Evolutionary conservation across 2,113 vertebrate species (phyloP).

Genomic region (Tretioscincus oriximinensis): DNA sequence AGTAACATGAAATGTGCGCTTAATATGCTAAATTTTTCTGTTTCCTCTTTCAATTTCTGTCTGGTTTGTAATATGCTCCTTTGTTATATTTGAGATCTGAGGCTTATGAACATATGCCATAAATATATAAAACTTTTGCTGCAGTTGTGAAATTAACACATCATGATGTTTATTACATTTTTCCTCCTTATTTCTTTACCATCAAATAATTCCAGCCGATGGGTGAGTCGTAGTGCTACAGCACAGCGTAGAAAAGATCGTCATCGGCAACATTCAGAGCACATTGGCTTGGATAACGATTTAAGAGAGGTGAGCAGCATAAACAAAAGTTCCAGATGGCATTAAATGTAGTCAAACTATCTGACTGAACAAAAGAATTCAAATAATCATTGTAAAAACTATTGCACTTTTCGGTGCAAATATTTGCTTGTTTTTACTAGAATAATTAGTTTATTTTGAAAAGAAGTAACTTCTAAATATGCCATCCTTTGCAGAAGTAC

Average conservation of each 20-base stretch:
- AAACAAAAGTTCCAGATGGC: too few relatives aligned
- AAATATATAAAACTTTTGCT: accelerated
- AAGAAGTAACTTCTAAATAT: too few relatives aligned
- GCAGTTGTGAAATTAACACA: not conserved
- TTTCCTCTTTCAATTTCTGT: accelerated
- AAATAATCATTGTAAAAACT: too few relatives aligned
- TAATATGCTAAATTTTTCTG: not conserved
- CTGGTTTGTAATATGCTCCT: not conserved
- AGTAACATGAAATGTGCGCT: not conserved
- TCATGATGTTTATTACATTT: accelerated
- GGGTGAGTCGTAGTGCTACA: conserved; percentile 84
- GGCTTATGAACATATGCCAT: accelerated
- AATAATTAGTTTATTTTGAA: too few relatives aligned
- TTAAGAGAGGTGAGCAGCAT: conserved; percentile 76
- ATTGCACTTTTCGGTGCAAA: too few relatives aligned
- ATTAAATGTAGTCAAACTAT: too few relatives aligned
- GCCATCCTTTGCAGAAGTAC: too few relatives aligned
- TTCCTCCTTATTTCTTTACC: not conserved
- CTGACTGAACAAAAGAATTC: too few relatives aligned
- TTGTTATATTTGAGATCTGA: not conserved
- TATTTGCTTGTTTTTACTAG: too few relatives aligned
- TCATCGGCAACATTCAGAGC: conserved; percentile 80
- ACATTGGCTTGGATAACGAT: conserved; percentile 84
- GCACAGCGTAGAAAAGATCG: conserved; percentile 83
- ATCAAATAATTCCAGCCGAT: conserved; percentile 71